phyloP scores from a whole-genome alignment of 2,888 invertebrate genomes.

The Drosophila acutilabella region DNA sequence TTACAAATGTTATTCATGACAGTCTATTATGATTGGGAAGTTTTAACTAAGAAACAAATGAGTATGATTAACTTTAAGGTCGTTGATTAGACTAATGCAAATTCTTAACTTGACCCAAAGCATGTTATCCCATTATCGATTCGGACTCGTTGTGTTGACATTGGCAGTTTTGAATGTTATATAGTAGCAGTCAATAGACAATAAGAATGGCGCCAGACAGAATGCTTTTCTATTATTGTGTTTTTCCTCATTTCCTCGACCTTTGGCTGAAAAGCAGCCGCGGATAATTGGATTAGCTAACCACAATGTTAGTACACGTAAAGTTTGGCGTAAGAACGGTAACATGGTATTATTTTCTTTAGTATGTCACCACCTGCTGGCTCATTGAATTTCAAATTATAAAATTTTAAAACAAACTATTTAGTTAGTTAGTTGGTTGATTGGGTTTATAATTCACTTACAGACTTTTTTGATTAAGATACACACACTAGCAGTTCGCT shows the following conservation, averaged over 20 bases:
- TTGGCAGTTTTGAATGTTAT: constrained; percentile 69
- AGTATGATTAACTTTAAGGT: neutral
- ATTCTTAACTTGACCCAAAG: constrained; percentile 2
- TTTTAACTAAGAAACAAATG: neutral
- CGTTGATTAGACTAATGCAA: neutral
- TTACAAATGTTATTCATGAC: neutral
- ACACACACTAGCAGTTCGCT: constrained; percentile 75
- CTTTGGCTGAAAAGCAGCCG: constrained; percentile 49
- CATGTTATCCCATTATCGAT: constrained; percentile 45
- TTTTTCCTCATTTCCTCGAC: constrained; percentile 56
- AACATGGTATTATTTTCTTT: constrained; percentile 53
- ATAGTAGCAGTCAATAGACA: constrained; percentile 14
- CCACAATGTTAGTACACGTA: constrained; percentile 39
- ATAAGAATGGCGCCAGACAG: constrained; percentile 60
- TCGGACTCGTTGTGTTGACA: constrained; percentile 56
- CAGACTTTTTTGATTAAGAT: constrained; percentile 82
- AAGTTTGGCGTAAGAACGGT: constrained; percentile 22
- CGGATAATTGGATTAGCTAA: constrained; percentile 70
- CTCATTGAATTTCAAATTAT: constrained; percentile 59
- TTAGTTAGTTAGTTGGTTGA: constrained; percentile 32
- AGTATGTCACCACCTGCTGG: constrained; percentile 62
- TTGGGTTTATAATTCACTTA: constrained; percentile 56
- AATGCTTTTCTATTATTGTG: constrained; percentile 20
- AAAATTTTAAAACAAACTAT: constrained; percentile 3
- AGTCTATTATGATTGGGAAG: neutral